Base-by-base conservation (phyloP, 2,113 vertebrate species). In the Tor tambroides region DNA sequence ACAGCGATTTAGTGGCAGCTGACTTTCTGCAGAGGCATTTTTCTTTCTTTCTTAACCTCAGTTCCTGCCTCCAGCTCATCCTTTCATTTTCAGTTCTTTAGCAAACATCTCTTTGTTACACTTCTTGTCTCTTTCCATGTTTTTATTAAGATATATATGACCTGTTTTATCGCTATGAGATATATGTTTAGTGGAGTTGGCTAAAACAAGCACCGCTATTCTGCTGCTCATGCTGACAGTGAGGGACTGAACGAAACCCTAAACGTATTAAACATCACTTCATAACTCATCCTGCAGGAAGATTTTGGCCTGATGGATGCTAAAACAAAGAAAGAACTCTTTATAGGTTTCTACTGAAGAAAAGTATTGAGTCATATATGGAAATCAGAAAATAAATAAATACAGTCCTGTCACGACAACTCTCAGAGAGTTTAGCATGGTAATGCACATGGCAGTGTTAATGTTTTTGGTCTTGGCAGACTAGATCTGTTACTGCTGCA, bases 1-100 rank as follows among this genome's bases (percentile, higher is more conserved):
- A 90, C 92, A 89, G 89, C 91, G 89, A 93, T 91, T 88, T 79
- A 93, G 88, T 91, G 91, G 89, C 93, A 94, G 91, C 87, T 72
- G 72, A 43, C 77, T 80, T 71, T 59, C 89, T 81, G 75, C 32
- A 87, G 67, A 10, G 15, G 19, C 59, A 75, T 85, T 76, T 76
- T 76, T 49, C 21, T 76, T 74, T 88, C 6, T 69, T 46, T 83
- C 28, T 81, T 30, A 79, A 81, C 76, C 89, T 81, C 49, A 49
- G 23, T 84, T 49, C 21, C 28, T 63, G 26, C 80, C 17, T 38
- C 77, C n/a, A 79, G 26, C 41, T 46, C 26, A 12, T 46, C 72
- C 41, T 46, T 46, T 76, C 41, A 17, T 46, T 76, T 49, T 76
- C 12, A 49, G 8, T 76, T 26, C 72, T 46, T 75, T 75, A n/a